phyloP scores from a whole-genome alignment of 2,113 vertebrate genomes.

The Himantopus leucocephalus region DNA sequence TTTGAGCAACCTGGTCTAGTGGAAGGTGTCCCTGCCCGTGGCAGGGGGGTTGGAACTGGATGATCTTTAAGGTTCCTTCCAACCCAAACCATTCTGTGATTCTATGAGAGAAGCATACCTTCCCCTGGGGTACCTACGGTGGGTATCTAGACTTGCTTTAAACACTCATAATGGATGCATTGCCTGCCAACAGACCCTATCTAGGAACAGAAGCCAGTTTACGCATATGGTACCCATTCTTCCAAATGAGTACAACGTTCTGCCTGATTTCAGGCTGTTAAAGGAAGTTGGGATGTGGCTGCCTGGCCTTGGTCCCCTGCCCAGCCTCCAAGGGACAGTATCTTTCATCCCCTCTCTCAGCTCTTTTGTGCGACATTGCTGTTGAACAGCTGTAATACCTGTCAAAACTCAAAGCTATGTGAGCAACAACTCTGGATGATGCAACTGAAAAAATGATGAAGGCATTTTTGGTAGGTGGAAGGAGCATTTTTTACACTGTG shows the following conservation, averaged over 20 bases:
- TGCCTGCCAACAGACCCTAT: neutral
- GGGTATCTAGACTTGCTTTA: neutral
- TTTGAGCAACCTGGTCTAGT: neutral
- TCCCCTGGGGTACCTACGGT: neutral
- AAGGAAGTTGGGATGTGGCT: neutral
- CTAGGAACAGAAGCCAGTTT: neutral
- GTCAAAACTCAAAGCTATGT: neutral
- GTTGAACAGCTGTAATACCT: neutral
- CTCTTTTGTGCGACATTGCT: neutral
- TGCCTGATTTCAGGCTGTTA: neutral
- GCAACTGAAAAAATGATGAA: neutral
- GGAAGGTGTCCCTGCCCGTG: neutral
- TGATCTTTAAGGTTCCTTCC: neutral
- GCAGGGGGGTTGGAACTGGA: neutral
- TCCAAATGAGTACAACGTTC: neutral
- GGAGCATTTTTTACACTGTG: neutral
- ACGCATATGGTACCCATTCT: neutral
- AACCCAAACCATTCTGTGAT: neutral
- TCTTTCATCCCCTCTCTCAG: neutral
- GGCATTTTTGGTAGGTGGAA: neutral
- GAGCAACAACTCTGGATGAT: neutral
- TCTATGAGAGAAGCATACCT: accelerated
- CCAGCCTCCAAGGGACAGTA: neutral
- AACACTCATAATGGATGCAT: neutral
- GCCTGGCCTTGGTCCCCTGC: neutral